Conservation (phyloP, 2,113 vertebrate species). For the Thalassoma bifasciatum region DNA sequence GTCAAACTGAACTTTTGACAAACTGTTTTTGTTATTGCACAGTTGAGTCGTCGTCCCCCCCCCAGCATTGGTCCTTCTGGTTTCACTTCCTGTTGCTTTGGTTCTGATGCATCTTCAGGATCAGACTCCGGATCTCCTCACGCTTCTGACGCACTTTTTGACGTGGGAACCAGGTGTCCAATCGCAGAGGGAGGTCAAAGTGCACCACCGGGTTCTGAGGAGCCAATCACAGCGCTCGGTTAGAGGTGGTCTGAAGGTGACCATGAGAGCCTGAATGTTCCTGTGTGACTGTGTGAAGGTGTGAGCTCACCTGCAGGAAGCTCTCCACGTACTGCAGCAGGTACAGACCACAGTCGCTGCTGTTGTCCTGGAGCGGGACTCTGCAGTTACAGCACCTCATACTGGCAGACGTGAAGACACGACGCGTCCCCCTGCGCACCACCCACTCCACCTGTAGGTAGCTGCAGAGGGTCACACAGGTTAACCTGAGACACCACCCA, state of each 20-base stretch:
- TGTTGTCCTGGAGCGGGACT: constrained; percentile 96
- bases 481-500: too few species aligned
- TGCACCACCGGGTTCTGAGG: constrained; percentile 92
- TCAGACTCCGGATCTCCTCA: constrained; percentile 89
- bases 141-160: constrained; percentile 90
- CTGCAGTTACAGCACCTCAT: constrained; percentile 89
- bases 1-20: too few species aligned
- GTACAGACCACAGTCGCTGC: constrained; percentile 96
- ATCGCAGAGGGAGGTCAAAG: constrained; percentile 90
- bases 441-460: constrained; percentile 96
- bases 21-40: too few species aligned
- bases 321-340: constrained; percentile 96
- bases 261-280: too few species aligned
- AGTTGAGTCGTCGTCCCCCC: too few species aligned
- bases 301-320: constrained; percentile 89
- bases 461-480: constrained; percentile 75
- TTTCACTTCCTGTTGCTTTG: constrained; percentile 71
- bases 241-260: too few species aligned
- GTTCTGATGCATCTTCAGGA: constrained; percentile 87
- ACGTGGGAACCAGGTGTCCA: constrained; percentile 92
- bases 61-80: neutral
- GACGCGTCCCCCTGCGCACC: constrained; percentile 83
- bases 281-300: too few species aligned
- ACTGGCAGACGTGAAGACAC: constrained; percentile 87
- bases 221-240: constrained; percentile 44